Percentiles rank a stretch among this genome's conserved stretches.
Evolutionary conservation across 2,888 invertebrate genomes (phyloP).

Genomic region (Acanthosoma haemorrhoidale): DNA sequence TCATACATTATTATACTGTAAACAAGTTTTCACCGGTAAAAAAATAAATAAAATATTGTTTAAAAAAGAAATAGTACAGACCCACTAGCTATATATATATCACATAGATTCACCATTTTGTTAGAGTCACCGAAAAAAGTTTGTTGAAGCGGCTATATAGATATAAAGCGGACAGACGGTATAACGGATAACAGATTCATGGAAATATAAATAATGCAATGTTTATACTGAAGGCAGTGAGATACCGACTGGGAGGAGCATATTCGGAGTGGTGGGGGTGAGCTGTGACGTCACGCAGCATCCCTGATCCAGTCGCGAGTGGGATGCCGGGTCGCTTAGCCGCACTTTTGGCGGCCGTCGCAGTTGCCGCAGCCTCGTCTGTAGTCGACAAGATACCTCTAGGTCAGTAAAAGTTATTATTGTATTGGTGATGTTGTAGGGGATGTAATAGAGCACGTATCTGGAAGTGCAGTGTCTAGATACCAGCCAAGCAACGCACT

Average conservation of each 20-base stretch:
- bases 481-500: too few species aligned
- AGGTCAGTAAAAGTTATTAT: background rate
- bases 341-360: background rate
- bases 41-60: too few species aligned
- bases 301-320: conserved; percentile 22
- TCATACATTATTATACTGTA: too few species aligned
- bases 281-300: conserved; percentile 28
- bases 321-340: conserved; percentile 12
- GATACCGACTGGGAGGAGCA: background rate
- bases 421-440: too few species aligned
- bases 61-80: too few species aligned
- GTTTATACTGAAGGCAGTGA: conserved; percentile 20
- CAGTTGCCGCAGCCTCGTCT: conserved; percentile 7
- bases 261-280: conserved; percentile 14
- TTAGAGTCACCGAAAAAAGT: too few species aligned
- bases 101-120: too few species aligned
- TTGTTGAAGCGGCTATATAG: background rate
- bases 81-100: too few species aligned
- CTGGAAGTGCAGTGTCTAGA: too few species aligned
- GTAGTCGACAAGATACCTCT: conserved; percentile 25
- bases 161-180: background rate
- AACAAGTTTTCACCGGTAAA: too few species aligned
- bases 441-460: too few species aligned
- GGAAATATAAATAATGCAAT: conserved; percentile 28
- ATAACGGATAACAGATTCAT: conserved; percentile 14